Evolutionary conservation across 2,888 invertebrate genomes (phyloP).

Genomic region (Blomia tropicalis): DNA sequence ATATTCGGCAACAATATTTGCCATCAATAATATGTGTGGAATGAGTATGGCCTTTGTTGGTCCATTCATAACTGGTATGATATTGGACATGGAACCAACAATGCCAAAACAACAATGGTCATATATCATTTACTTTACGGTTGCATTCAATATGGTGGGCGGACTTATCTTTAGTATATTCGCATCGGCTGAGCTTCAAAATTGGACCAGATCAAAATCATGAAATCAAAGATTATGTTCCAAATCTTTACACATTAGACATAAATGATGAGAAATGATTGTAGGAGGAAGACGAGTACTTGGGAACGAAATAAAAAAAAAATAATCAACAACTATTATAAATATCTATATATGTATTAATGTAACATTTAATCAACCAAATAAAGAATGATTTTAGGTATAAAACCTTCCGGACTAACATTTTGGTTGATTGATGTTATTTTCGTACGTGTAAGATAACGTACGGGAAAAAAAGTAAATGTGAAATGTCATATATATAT

Average conservation of each 20-base stretch:
- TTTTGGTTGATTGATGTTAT: too few species aligned
- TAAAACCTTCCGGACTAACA: too few species aligned
- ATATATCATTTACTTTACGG: not conserved
- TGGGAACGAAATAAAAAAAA: too few species aligned
- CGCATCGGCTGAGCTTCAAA: conserved; percentile 18
- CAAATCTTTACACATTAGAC: not conserved
- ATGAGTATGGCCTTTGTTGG: conserved; percentile 23
- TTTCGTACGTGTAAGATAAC: too few species aligned
- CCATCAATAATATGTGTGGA: conserved; percentile 22
- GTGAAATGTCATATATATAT: too few species aligned
- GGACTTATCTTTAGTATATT: conserved; percentile 3
- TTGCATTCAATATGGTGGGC: not conserved
- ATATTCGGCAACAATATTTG: conserved; percentile 25
- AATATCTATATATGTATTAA: too few species aligned
- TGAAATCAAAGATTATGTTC: not conserved
- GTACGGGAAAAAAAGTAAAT: too few species aligned
- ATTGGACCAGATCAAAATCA: conserved; percentile 1
- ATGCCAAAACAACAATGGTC: not conserved
- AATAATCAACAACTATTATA: too few species aligned
- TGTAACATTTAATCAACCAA: too few species aligned
- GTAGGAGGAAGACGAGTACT: not conserved
- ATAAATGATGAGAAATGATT: not conserved
- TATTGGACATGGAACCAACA: conserved; percentile 12
- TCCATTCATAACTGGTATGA: conserved; percentile 21
- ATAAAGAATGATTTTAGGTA: too few species aligned